phyloP scores from a whole-genome alignment of 2,113 vertebrate species.

The Hypomesus transpacificus region DNA sequence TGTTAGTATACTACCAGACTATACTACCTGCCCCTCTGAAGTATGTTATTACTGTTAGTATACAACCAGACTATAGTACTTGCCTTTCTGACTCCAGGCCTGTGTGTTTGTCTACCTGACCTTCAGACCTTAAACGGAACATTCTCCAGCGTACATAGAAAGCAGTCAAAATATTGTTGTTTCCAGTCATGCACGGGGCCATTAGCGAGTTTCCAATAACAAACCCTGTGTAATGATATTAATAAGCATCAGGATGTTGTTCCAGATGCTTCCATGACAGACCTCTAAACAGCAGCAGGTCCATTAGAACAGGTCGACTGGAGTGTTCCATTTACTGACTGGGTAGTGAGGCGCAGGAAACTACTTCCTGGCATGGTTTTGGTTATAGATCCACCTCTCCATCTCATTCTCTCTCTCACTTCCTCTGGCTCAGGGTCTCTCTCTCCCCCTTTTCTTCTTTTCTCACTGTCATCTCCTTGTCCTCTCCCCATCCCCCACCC shows the following conservation, averaged over 20 bases:
- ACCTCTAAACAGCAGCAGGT: constrained; percentile 4
- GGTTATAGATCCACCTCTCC: constrained; percentile 29
- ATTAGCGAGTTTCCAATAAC: constrained; percentile 60
- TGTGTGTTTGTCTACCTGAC: neutral
- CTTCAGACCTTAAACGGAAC: neutral
- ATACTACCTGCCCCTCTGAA: constrained; percentile 50
- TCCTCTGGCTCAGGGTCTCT: constrained; percentile 26
- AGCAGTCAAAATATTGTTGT: constrained; percentile 33
- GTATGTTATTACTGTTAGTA: constrained; percentile 76
- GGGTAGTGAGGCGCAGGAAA: constrained; percentile 35
- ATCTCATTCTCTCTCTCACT: constrained; percentile 25
- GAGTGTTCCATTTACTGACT: constrained; percentile 45
- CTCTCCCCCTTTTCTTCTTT: constrained; percentile 33
- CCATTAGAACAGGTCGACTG: constrained; percentile 39
- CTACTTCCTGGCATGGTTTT: constrained; percentile 21
- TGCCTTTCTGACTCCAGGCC: constrained; percentile 46
- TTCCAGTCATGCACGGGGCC: constrained; percentile 24
- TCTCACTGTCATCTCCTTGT: neutral
- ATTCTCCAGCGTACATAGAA: constrained; percentile 23
- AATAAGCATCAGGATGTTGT: constrained; percentile 53
- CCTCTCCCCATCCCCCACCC: constrained; percentile 21
- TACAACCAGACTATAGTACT: constrained; percentile 69
- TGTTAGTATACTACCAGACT: constrained; percentile 67
- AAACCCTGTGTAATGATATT: constrained; percentile 38
- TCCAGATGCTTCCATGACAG: constrained; percentile 39